Percentiles rank a stretch among this genome's conserved stretches.
These are phyloP conservation scores for Pelobates fuscus DNA, from an alignment of 2,113 vertebrate species.

Conservation along the genomic window DNA sequence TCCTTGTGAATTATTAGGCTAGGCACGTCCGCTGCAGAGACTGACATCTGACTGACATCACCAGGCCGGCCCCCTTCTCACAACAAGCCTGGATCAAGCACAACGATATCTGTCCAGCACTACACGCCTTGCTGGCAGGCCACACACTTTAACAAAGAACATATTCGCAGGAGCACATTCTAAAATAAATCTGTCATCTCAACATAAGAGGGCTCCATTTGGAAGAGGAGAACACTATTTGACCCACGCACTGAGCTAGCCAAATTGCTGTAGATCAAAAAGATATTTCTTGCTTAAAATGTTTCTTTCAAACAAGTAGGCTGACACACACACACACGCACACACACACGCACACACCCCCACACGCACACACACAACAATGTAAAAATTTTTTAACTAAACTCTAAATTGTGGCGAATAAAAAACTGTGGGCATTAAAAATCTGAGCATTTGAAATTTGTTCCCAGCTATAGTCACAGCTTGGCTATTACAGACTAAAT, in stretches of 20 bases:
- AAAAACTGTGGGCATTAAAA: no score
- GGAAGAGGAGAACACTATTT: background rate
- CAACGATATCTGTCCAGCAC: background rate
- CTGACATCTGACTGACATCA: constrained; percentile 61
- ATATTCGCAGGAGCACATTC: background rate
- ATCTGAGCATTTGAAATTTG: no score
- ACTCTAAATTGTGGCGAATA: no score
- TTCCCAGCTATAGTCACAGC: no score
- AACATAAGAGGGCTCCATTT: background rate
- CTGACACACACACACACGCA: no score
- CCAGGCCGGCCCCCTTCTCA: background rate
- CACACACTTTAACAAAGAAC: background rate
- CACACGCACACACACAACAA: no score
- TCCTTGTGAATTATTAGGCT: constrained; percentile 73
- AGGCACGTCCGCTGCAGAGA: constrained; percentile 75
- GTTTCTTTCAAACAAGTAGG: no score
- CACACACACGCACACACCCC: no score
- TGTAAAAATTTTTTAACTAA: no score
- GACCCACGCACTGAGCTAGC: background rate
- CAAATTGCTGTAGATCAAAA: background rate
- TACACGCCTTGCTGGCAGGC: background rate
- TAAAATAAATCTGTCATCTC: background rate
- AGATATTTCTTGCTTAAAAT: no score
- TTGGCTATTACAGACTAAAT: no score
- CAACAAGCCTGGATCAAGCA: background rate